phyloP scores from a whole-genome alignment of 2,888 invertebrate species.

The Eutolmus rufibarbis region DNA sequence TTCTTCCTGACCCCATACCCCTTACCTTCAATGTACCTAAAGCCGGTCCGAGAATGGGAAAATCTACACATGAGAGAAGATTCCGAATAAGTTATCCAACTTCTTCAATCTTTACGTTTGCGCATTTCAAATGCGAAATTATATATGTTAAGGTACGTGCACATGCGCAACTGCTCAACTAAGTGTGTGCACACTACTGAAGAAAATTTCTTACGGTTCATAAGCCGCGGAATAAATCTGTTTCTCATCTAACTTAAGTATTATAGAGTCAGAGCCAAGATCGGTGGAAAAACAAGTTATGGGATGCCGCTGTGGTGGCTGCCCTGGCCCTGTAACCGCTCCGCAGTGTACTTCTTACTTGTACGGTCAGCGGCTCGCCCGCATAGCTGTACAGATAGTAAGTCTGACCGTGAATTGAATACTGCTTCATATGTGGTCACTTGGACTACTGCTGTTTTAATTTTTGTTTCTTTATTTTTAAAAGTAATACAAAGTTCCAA shows the following conservation, averaged over 20 bases:
- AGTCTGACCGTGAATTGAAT: conserved; percentile 46
- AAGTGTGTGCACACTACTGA: background rate
- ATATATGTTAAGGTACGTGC: background rate
- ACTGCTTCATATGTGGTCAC: conserved; percentile 12
- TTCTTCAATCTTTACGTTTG: background rate
- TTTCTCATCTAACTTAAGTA: background rate
- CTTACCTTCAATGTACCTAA: background rate
- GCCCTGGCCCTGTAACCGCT: background rate
- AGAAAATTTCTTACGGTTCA: conserved; percentile 34
- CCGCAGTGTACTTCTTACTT: background rate
- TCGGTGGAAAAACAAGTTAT: background rate
- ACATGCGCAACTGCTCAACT: conserved; percentile 6
- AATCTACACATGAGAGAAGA: background rate
- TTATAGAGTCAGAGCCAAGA: background rate
- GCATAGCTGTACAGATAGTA: conserved; percentile 48
- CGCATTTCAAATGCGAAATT: background rate
- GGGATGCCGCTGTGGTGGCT: background rate
- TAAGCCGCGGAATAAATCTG: background rate
- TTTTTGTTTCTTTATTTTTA: background rate
- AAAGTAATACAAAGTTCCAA: background rate
- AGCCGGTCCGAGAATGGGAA: background rate
- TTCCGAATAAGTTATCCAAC: background rate
- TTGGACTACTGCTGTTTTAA: background rate
- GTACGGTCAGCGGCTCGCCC: conserved; percentile 35
- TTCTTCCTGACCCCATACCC: conserved; percentile 6